Evolutionary conservation across 2,113 vertebrate species (phyloP).

Genomic region (Macaca mulatta): DNA sequence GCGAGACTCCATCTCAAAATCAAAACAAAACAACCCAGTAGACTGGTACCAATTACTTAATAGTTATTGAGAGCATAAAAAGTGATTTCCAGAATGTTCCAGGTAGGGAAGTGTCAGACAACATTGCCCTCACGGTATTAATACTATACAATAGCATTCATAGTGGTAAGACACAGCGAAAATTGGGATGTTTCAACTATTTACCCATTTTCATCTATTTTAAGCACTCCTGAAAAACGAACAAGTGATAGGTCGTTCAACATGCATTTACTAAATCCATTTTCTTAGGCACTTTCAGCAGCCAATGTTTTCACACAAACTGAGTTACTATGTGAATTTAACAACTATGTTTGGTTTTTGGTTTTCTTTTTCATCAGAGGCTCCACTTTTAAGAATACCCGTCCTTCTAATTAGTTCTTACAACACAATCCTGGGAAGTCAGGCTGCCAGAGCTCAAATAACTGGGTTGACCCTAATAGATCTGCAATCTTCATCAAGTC

Average conservation of each 20-base stretch:
- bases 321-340: conserved; percentile 27
- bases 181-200: conserved; percentile 41
- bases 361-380: not conserved
- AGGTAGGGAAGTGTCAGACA: not conserved
- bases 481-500: not conserved
- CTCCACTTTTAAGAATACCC: conserved; percentile 3
- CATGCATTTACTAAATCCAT: conserved; percentile 22
- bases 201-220: conserved; percentile 46
- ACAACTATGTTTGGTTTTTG: not conserved
- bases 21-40: no score
- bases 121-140: not conserved
- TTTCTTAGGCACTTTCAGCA: conserved; percentile 10
- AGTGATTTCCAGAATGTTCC: conserved; percentile 22
- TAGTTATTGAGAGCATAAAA: conserved; percentile 4
- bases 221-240: conserved; percentile 47
- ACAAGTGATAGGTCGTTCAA: conserved; percentile 45
- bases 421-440: not conserved
- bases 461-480: not conserved
- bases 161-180: conserved; percentile 7
- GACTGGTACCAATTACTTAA: not conserved
- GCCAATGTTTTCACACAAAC: not conserved
- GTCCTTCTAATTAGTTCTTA: not conserved
- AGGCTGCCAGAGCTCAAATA: conserved; percentile 23
- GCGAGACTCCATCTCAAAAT: no score
- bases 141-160: not conserved